Conservation (phyloP, 2,888 invertebrate genomes). For the Strigamia transsilvanica region DNA sequence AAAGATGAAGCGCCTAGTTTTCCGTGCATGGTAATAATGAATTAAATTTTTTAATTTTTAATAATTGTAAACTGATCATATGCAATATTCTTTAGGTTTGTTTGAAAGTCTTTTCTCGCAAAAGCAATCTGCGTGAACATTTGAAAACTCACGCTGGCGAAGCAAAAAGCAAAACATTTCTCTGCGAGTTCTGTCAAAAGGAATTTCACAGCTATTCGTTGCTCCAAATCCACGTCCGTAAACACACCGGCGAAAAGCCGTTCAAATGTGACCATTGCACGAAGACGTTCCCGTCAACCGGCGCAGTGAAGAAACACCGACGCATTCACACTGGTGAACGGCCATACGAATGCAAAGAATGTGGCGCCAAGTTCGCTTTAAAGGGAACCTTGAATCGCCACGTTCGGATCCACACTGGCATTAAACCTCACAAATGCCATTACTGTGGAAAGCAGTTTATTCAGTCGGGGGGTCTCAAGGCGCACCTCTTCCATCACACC, state of each 20-base stretch:
- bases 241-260: slow-evolving; percentile 69
- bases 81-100: slow-evolving; percentile 69
- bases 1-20: slow-evolving; percentile 66
- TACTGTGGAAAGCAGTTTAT: slow-evolving; percentile 83
- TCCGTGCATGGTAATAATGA: slow-evolving; percentile 68
- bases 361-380: slow-evolving; percentile 75
- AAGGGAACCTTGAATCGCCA: slow-evolving; percentile 84
- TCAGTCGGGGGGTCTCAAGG: slow-evolving; percentile 79
- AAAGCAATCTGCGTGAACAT: slow-evolving; percentile 78
- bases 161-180: slow-evolving; percentile 63
- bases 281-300: slow-evolving; percentile 61
- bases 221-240: slow-evolving; percentile 72
- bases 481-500: slow-evolving; percentile 80
- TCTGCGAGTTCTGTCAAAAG: slow-evolving; percentile 73
- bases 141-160: slow-evolving; percentile 72
- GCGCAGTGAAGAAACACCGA: slow-evolving; percentile 61
- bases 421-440: slow-evolving; percentile 70
- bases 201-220: slow-evolving; percentile 73
- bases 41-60: not conserved
- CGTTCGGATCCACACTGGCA: slow-evolving; percentile 73
- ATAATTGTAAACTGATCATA: not conserved
- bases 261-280: slow-evolving; percentile 61
- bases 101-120: slow-evolving; percentile 72
- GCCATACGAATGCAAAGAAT: slow-evolving; percentile 59
- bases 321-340: slow-evolving; percentile 61